Evolutionary conservation across 2,888 invertebrate genomes (phyloP).

Genomic region (Artemia sinica): DNA sequence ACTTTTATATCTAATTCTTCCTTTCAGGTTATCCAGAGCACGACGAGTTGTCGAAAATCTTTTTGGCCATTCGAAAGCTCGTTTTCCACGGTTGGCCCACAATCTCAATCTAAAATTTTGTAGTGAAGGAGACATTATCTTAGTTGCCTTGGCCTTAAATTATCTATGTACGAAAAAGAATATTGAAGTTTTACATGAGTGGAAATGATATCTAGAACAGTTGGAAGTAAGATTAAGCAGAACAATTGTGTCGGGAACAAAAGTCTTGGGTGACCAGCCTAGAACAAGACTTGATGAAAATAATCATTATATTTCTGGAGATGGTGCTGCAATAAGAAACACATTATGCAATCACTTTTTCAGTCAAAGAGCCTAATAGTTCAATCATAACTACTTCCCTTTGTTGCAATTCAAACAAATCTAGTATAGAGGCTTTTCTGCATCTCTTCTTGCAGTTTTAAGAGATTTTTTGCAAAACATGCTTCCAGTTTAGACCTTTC

Average conservation of each 20-base stretch:
- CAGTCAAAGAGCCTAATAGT: too few species aligned
- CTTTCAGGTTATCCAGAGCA: background rate
- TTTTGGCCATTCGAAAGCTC: background rate
- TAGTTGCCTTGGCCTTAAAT: background rate
- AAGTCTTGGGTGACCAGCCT: background rate
- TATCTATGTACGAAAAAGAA: background rate
- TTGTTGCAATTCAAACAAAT: too few species aligned
- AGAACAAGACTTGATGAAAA: too few species aligned
- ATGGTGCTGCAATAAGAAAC: too few species aligned
- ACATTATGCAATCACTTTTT: too few species aligned
- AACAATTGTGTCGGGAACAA: background rate
- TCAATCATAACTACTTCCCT: too few species aligned
- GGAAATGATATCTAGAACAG: background rate
- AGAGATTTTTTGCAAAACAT: too few species aligned
- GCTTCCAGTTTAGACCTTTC: too few species aligned
- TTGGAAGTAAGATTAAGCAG: background rate
- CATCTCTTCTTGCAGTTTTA: too few species aligned
- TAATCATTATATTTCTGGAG: background rate
- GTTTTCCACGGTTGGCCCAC: background rate
- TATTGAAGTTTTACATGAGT: background rate
- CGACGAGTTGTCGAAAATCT: constrained; percentile 1
- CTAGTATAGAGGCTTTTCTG: too few species aligned
- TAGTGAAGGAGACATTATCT: background rate
- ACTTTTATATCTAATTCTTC: too few species aligned
- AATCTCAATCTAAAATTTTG: constrained; percentile 1